Evolutionary conservation across 92 coral and sea anemone species (phyloP), one percentile per base, ranked within the genome.

Genomic region (Porites divaricata): DNA sequence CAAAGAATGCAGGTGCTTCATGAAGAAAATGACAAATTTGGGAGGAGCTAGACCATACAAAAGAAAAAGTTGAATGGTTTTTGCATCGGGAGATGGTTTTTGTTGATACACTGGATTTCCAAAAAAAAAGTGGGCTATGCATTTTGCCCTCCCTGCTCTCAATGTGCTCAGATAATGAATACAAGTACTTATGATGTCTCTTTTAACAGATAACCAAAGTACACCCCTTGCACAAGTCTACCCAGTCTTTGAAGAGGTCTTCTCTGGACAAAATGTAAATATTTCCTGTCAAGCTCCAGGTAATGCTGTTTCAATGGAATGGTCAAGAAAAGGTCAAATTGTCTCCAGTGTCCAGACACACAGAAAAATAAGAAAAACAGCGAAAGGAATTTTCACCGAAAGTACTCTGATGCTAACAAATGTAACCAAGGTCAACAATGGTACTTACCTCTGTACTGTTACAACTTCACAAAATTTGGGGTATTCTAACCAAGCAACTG

Each of bases 221-320:
- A 70, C 76, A n/a, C 94, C 98, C 63, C 86, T 78, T 57, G 95
- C 95, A 14, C 88, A 90, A 66, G 85, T 92, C 21, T 87, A 79
- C 64, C 98, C 98, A 54, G 67, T 79, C 54, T 61, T 68, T 15
- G 88, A 77, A 66, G 90, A 72, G 28, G 76, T 90, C 24, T 19
- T 70, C 24, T 67, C 67, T n/a, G 89, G 88, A n/a, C 80, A 90
- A 69, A 61, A 64, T 62, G 82, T 77, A 54, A 92, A 90, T 67
- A 89, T 94, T 76, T 81, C 95, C n/a, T 94, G 98, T 49, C 83
- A 86, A 23, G 92, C 87, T 16, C 91, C 90, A n/a, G 98, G 95
- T 52, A 87, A 92, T 67, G 88, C 77, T 10, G 67, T 87, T 20
- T 76, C 84, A 9, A 79, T 92, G 22, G 56, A 91, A 13, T 94